Percentiles rank a stretch among this genome's conserved stretches.
Evolutionary conservation across 2,888 invertebrate species (phyloP).

Genomic region (Drosophila antonietae): DNA sequence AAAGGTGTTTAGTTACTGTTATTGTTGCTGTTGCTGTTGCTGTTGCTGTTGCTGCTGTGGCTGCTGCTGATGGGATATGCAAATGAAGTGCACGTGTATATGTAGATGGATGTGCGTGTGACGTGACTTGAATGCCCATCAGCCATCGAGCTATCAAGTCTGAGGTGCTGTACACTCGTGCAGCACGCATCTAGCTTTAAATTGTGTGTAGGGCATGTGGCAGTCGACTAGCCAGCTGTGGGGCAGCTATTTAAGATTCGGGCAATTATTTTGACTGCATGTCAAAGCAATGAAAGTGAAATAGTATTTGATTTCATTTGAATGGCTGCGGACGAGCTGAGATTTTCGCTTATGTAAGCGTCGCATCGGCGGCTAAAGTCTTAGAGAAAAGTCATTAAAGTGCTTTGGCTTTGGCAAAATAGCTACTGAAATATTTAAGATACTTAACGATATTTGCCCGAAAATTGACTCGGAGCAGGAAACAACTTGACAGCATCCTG

Average conservation of each 20-base stretch:
- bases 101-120: conserved; percentile 47
- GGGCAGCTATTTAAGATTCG: conserved; percentile 23
- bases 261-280: conserved; percentile 32
- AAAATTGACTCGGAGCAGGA: conserved; percentile 1
- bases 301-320: conserved; percentile 24
- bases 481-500: conserved; percentile 4
- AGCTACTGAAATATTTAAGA: conserved; percentile 6
- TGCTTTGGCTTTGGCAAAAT: conserved; percentile 11
- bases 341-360: conserved; percentile 36
- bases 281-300: conserved; percentile 62
- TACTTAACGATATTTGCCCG: neutral
- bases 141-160: neutral
- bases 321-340: conserved; percentile 6
- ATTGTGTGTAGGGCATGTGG: conserved; percentile 47
- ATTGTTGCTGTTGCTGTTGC: conserved; percentile 6
- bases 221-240: conserved; percentile 29
- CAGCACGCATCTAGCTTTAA: conserved; percentile 2
- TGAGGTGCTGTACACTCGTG: conserved; percentile 20
- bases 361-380: neutral
- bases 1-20: conserved; percentile 32
- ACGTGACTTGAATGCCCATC: conserved; percentile 34
- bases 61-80: conserved; percentile 53
- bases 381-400: conserved; percentile 21
- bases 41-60: neutral
- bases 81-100: conserved; percentile 59